Evolutionary conservation across 2,797 vertebrate species (phyloP).

Genomic region (Tokudaia muenninki): DNA sequence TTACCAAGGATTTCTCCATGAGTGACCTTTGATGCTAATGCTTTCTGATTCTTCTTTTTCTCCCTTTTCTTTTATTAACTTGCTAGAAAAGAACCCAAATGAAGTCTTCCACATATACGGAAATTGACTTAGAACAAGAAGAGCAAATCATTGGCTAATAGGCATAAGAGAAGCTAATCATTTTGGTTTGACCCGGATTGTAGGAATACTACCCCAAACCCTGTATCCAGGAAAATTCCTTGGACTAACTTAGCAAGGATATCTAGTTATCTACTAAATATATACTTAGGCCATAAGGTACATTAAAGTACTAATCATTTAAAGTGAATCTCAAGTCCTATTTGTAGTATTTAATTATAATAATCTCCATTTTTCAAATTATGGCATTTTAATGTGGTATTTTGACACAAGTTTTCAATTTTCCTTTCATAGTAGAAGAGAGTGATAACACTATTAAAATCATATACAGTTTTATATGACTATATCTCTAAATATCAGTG

Average conservation of each 20-base stretch:
- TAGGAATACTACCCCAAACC: constrained; percentile 3
- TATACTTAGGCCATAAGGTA: background rate
- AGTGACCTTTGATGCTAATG: constrained; percentile 9
- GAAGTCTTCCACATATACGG: background rate
- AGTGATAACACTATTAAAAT: background rate
- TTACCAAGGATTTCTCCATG: background rate
- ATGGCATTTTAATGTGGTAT: constrained; percentile 16
- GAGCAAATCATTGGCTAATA: background rate
- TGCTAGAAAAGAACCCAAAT: background rate
- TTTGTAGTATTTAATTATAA: constrained; percentile 1
- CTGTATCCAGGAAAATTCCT: background rate
- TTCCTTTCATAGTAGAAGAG: constrained; percentile 13
- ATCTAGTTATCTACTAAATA: background rate
- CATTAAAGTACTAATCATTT: background rate
- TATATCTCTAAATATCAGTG: background rate
- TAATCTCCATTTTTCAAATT: background rate
- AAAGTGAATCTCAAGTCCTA: constrained; percentile 14
- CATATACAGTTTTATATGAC: background rate
- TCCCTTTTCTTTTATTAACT: background rate
- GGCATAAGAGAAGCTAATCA: background rate
- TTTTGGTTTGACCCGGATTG: background rate
- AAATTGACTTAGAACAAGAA: background rate
- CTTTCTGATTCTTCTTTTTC: background rate
- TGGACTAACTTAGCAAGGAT: background rate
- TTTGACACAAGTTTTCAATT: background rate